Percentiles rank a stretch among this genome's conserved stretches.
Conservation (phyloP, 92 coral and sea anemone genomes). For the Epizoanthus stellaris region DNA sequence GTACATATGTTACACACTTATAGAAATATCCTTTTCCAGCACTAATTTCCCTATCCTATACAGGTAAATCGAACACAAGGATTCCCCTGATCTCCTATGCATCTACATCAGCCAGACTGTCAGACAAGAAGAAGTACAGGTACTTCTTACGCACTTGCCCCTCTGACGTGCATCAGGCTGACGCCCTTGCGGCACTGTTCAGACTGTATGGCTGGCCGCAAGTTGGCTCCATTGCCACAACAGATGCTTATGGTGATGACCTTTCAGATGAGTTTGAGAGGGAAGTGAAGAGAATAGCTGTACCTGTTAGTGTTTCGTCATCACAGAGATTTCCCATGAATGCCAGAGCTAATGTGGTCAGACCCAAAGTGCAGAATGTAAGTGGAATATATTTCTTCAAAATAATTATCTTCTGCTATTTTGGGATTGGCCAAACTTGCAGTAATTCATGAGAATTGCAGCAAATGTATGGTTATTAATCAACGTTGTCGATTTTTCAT, state of each 20-base stretch:
- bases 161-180: conserved; percentile 90
- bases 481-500: too few species aligned
- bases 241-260: conserved; percentile 91
- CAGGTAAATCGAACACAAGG: conserved; percentile 79
- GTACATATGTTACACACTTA: too few species aligned
- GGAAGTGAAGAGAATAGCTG: conserved; percentile 78
- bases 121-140: conserved; percentile 91
- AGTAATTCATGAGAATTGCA: neutral
- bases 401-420: neutral
- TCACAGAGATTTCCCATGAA: conserved; percentile 86
- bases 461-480: too few species aligned
- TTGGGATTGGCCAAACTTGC: neutral
- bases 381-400: neutral
- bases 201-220: conserved; percentile 89
- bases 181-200: conserved; percentile 86
- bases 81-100: conserved; percentile 96
- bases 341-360: conserved; percentile 90
- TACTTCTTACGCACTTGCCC: conserved; percentile 94
- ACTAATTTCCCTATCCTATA: too few species aligned
- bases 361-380: conserved; percentile 96
- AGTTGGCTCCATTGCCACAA: conserved; percentile 90
- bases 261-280: conserved; percentile 84
- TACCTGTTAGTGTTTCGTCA: conserved; percentile 88
- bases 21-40: too few species aligned
- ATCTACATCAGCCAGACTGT: conserved; percentile 90